Conservation (phyloP, 2,113 vertebrate genomes). For the Microcebus griseorufus region DNA sequence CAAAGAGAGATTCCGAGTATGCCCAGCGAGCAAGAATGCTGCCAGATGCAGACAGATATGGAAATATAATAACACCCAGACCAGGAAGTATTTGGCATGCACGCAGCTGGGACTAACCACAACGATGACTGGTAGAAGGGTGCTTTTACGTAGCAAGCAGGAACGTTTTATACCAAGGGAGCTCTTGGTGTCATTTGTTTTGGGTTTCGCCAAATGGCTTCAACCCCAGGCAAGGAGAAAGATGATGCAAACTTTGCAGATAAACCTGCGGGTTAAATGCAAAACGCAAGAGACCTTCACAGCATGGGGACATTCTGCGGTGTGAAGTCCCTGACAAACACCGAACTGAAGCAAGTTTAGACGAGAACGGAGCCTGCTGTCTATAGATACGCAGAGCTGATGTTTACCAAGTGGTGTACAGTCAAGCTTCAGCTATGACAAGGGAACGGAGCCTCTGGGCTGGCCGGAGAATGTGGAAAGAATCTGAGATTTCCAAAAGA, state of each 20-base stretch:
- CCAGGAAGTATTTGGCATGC: not conserved
- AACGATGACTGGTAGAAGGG: accelerated
- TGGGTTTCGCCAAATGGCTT: not conserved
- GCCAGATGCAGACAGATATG: too few relatives aligned
- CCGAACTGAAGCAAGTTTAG: not conserved
- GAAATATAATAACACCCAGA: accelerated
- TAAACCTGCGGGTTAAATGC: not conserved
- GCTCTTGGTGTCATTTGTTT: not conserved
- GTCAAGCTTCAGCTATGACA: accelerated
- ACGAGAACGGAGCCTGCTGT: not conserved
- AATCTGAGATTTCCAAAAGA: not conserved
- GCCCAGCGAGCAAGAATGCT: not conserved
- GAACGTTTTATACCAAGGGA: not conserved
- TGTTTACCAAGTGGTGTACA: accelerated
- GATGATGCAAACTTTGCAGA: not conserved
- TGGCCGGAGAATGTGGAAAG: not conserved
- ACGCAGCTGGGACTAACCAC: accelerated
- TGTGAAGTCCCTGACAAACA: too few relatives aligned
- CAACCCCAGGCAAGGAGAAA: not conserved
- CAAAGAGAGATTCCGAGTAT: not conserved
- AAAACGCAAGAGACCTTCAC: not conserved
- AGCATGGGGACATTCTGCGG: not conserved
- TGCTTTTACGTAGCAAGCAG: too few relatives aligned
- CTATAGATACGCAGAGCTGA: accelerated
- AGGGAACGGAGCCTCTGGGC: not conserved